Base-by-base conservation (phyloP, 2,797 vertebrate genomes). In the Peromyscus aztecus region DNA sequence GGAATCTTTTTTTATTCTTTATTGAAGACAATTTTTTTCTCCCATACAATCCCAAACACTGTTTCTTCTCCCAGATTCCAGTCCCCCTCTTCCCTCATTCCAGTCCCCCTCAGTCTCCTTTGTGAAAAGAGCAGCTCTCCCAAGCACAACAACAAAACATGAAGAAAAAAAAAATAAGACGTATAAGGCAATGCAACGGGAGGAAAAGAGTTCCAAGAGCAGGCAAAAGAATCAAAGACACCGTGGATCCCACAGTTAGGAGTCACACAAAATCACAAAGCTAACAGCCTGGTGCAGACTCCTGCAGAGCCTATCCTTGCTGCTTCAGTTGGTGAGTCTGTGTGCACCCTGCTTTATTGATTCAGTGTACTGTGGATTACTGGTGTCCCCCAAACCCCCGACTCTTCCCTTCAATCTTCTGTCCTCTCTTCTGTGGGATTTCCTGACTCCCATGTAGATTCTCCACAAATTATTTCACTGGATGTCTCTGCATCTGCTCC, bases 291-390 rank as follows among this genome's bases (percentile, higher is more conserved):
- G 14, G 5, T 84, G 61, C 27, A 84, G 59, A 63, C 4, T 7
- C 23, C 2, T 12, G 3, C n/a, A 6, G 19, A 6, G 1, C 5
- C 34, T 13, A n/a, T 27, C 10, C 57, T 82, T 27, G 14, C 23
- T 27, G 16, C 14, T 37, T 82, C 46, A 11, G 0, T 77, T 3
- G 61, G n/a, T 17, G n/a, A 17, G 2, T 2, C 21, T 12, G 0
- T 81, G 9, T 17, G 8, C 7, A 61, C 13, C 13, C 24, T 8
- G 7, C 2, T 40, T 82, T 10, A 13, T 10, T 43, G n/a, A 40
- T 29, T 40, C 37, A 4, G 7, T 82, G 2, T 13, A 34, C n/a
- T 57, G 13, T 37, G 21, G 14, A 14, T 52, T 81, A 1, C 52
- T 81, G 52, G 34, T 37, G 11, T 57, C 8, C 55, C 12, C 55